Percentiles rank a stretch among this genome's conserved stretches.
Evolutionary conservation across 2,888 invertebrate genomes (phyloP).

Genomic region (Brachypalpus laphriformis): DNA sequence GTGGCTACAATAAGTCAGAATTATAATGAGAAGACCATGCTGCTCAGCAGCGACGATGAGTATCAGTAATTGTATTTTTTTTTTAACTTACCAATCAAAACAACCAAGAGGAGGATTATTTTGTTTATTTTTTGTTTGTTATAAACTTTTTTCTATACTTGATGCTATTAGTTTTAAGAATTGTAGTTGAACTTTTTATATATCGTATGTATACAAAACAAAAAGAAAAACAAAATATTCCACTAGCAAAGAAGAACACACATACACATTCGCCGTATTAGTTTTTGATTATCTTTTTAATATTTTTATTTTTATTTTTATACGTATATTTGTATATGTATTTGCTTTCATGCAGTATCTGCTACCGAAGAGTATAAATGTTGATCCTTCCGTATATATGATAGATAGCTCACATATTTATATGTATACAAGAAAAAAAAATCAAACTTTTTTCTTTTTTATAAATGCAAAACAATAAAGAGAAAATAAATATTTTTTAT

Average conservation of each 20-base stretch:
- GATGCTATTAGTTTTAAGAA: constrained; percentile 67
- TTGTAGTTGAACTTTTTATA: constrained; percentile 72
- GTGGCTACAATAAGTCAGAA: constrained; percentile 92
- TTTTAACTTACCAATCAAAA: constrained; percentile 23
- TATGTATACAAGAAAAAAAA: constrained; percentile 46
- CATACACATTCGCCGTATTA: constrained; percentile 27
- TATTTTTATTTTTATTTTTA: constrained; percentile 19
- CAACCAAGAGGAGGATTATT: constrained; percentile 19
- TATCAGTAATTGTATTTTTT: constrained; percentile 86
- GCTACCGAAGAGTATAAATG: constrained; percentile 72
- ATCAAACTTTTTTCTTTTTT: constrained; percentile 40
- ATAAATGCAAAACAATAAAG: constrained; percentile 43
- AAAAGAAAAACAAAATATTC: constrained; percentile 35
- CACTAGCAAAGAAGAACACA: constrained; percentile 46
- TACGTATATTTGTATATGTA: constrained; percentile 26
- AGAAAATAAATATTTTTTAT: constrained; percentile 58
- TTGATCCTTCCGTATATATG: constrained; percentile 73
- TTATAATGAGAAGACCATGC: constrained; percentile 97
- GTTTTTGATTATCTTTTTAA: constrained; percentile 10
- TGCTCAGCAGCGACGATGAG: constrained; percentile 97
- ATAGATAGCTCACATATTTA: constrained; percentile 65
- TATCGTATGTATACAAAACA: constrained; percentile 46
- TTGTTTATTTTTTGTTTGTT: neutral
- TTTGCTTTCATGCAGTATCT: constrained; percentile 71
- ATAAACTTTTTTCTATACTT: constrained; percentile 33